A percentile compares a stretch with the other conserved stretches of the same genome.
Conservation (phyloP, 2,797 vertebrate species). For the Anomalospiza imberbis region DNA sequence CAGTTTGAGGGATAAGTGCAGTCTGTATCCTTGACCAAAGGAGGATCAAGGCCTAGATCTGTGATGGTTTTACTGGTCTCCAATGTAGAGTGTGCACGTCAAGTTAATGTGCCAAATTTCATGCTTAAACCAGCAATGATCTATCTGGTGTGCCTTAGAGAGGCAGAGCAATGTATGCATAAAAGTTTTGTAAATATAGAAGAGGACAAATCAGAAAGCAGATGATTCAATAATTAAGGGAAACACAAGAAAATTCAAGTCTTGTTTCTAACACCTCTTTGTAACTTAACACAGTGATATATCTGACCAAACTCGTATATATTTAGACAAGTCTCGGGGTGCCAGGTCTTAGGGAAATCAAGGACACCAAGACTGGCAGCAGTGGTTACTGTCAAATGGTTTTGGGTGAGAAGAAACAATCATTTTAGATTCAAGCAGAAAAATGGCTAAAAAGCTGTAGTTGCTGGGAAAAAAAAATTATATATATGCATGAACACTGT, state of each 20-base stretch:
- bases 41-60: not conserved
- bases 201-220: not conserved
- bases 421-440: not conserved
- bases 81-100: rapidly evolving
- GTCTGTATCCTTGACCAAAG: not conserved
- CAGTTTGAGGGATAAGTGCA: not conserved
- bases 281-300: not conserved
- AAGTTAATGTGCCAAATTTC: not conserved
- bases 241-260: not conserved
- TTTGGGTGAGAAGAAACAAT: not conserved
- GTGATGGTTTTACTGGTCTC: not conserved
- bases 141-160: rapidly evolving
- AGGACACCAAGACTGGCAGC: not conserved
- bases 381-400: not conserved
- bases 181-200: not conserved
- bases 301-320: not conserved
- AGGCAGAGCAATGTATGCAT: not conserved
- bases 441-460: not conserved
- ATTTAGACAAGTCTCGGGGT: not conserved
- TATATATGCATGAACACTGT: not conserved
- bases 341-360: not conserved
- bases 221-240: not conserved
- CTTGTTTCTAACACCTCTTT: not conserved
- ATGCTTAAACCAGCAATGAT: not conserved
- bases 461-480: not conserved